These are phyloP conservation scores for Nephrotoma guestfalica DNA, from an alignment of 2,888 invertebrate species.

Conservation along the genomic window DNA sequence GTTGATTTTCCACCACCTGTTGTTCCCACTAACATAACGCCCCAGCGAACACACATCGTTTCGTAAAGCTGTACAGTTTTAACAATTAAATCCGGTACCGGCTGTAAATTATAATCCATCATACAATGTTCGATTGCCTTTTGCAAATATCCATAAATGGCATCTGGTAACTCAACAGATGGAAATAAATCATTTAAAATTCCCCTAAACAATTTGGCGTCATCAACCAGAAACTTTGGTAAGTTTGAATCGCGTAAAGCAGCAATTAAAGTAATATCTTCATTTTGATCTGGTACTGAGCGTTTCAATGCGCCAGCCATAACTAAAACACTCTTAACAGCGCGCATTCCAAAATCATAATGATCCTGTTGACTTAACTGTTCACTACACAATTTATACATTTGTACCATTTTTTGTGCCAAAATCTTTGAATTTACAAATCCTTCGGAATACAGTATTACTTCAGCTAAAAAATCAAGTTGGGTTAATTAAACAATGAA, in stretches of 20 bases:
- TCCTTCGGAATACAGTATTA: constrained; percentile 85
- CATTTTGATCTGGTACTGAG: constrained; percentile 67
- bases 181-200: constrained; percentile 85
- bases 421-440: constrained; percentile 76
- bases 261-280: constrained; percentile 70
- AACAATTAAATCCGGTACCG: constrained; percentile 46
- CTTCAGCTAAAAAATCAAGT: constrained; percentile 46
- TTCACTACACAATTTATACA: constrained; percentile 84
- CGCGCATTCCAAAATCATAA: constrained; percentile 88
- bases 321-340: constrained; percentile 82
- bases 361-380: constrained; percentile 85
- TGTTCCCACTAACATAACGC: constrained; percentile 84
- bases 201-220: constrained; percentile 70
- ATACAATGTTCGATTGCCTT: constrained; percentile 43
- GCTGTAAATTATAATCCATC: constrained; percentile 45
- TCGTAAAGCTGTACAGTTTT: constrained; percentile 79
- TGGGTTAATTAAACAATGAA: not conserved
- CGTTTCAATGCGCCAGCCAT: constrained; percentile 85
- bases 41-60: constrained; percentile 83
- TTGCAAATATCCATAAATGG: constrained; percentile 65
- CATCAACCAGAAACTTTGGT: constrained; percentile 78
- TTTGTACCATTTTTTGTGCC: constrained; percentile 85
- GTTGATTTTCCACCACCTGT: constrained; percentile 78
- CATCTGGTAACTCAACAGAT: constrained; percentile 58
- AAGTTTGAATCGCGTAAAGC: constrained; percentile 80